phyloP scores from a whole-genome alignment of 2,888 invertebrate species.

The Lamellibrachia satsuma region DNA sequence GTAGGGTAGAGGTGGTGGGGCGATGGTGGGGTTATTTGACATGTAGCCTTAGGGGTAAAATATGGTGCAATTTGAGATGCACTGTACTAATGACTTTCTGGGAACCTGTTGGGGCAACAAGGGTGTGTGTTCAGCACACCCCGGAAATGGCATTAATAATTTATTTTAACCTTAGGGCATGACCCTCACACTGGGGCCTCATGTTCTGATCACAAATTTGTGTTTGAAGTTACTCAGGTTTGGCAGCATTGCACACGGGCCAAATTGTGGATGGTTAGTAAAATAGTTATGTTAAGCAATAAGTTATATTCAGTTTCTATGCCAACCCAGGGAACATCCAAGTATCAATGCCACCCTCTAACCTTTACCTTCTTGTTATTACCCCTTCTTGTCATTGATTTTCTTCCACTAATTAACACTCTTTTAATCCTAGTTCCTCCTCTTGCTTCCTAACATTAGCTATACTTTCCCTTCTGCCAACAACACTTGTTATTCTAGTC shows the following conservation, averaged over 20 bases:
- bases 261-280: too few relatives aligned
- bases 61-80: background rate
- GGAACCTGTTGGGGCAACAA: background rate
- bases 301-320: background rate
- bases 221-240: too few relatives aligned
- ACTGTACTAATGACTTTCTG: background rate
- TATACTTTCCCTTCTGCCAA: background rate
- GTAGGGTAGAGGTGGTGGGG: background rate
- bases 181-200: background rate
- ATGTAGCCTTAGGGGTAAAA: background rate
- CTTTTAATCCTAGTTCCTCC: background rate
- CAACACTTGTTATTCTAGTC: background rate
- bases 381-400: background rate
- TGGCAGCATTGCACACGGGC: too few relatives aligned
- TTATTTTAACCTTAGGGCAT: constrained; percentile 1
- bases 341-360: background rate
- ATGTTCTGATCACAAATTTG: background rate
- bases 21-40: background rate
- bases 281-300: background rate
- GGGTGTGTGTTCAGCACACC: constrained; percentile 2
- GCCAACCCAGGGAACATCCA: background rate
- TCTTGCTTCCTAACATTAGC: background rate
- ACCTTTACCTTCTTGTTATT: background rate
- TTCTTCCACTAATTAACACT: background rate
- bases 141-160: background rate